Base-by-base conservation (phyloP, 1,140 invertebrate genomes). In the Leptestheria dahalacensis region DNA sequence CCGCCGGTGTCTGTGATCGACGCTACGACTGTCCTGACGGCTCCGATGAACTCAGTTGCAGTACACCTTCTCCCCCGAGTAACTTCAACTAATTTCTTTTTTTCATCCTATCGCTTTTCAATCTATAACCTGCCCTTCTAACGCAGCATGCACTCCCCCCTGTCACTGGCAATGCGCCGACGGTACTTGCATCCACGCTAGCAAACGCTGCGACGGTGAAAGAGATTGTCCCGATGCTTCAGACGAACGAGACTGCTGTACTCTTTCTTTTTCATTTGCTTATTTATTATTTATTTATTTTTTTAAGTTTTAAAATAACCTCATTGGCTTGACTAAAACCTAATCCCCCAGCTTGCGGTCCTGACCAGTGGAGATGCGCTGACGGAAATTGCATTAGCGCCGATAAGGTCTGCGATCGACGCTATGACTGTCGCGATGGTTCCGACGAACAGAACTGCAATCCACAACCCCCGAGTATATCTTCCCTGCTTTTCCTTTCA, bases 391-490 rank as follows among this genome's bases (percentile, higher is more conserved):
- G 81, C 68, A 80, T 86, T 69, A 73, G 75, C 54, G 69, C 74
- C 65, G 71, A 73, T 66, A 71, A 76, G 67, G 74, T 77, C 70
- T 85, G 84, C 73, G 77, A 88, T 68, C 77, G 79, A 61, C 69
- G 75, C 18, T 68, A 69, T 28, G 82, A 88, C 65, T 89, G 86
- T 68, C 65, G 66, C n/a, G 83, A 86, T 66, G 74, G 77, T 57
- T 81, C 81, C 33, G 86, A 90, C 74, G 86, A 90, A 74, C 71
- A 69, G 41, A 72, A 77, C 68, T 84, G 82, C 68, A 68, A n/a
- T n/a, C n/a, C n/a, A n/a, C n/a, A n/a, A n/a, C n/a, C n/a, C n/a
- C n/a, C n/a, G n/a, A n/a, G n/a, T n/a, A n/a, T n/a, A n/a, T n/a
- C n/a, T n/a, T n/a, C n/a, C n/a, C n/a, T n/a, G n/a, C n/a, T n/a